phyloP scores from a whole-genome alignment of 53 echinoderm and acorn worm species.

The Hippasteria phrygiana region DNA sequence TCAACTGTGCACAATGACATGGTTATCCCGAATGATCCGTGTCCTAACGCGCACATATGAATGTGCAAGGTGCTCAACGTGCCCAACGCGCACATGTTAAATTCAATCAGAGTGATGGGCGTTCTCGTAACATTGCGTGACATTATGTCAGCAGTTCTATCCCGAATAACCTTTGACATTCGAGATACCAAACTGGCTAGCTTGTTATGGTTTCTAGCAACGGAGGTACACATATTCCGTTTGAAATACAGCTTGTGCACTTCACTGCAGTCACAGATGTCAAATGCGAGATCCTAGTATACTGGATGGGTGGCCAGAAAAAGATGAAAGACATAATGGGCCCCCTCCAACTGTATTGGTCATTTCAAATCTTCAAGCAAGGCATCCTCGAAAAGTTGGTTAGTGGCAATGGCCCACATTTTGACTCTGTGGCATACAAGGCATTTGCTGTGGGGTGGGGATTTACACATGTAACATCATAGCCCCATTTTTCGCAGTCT shows the following conservation, averaged over 20 bases:
- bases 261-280: conserved; percentile 39
- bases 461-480: conserved; percentile 76
- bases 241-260: conserved; percentile 47
- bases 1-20: too few species aligned
- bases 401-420: conserved; percentile 79
- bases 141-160: too few species aligned
- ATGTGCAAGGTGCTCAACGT: conserved; percentile 49
- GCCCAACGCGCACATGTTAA: too few species aligned
- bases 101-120: too few species aligned
- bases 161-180: too few species aligned
- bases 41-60: conserved; percentile 57
- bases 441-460: conserved; percentile 75
- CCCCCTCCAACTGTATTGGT: conserved; percentile 54
- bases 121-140: too few species aligned
- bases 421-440: conserved; percentile 56
- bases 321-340: conserved; percentile 43
- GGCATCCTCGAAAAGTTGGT: conserved; percentile 72
- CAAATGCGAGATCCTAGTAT: conserved; percentile 40
- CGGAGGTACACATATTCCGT: conserved; percentile 13
- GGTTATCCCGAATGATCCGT: too few species aligned
- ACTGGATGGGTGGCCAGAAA: conserved; percentile 67
- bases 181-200: too few species aligned
- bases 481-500: conserved; percentile 73
- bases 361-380: conserved; percentile 72
- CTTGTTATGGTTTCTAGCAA: conserved; percentile 47